phyloP scores from a whole-genome alignment of 2,113 vertebrate genomes.

The Phalacrocorax carbo region DNA sequence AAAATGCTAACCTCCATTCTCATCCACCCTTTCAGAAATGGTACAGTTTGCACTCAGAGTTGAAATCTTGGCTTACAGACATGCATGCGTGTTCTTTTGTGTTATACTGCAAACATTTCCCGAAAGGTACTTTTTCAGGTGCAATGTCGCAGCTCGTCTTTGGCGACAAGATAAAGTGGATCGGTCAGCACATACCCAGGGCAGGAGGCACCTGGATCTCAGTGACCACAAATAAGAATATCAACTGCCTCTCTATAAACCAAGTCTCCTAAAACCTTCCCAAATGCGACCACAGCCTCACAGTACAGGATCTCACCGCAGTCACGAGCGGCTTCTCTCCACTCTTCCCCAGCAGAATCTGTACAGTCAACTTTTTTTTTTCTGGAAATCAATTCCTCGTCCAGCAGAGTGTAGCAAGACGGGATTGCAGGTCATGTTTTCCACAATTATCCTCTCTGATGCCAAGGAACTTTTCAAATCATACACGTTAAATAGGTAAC shows the following conservation, averaged over 20 bases:
- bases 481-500: background rate
- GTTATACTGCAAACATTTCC: background rate
- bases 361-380: background rate
- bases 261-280: background rate
- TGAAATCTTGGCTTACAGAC: background rate
- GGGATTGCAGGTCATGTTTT: slow-evolving; percentile 31
- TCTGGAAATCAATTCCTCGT: slow-evolving; percentile 29
- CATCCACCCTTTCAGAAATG: background rate
- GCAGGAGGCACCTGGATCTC: background rate
- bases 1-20: background rate
- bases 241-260: background rate
- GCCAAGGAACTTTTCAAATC: background rate
- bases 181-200: background rate
- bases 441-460: background rate
- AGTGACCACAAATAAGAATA: background rate
- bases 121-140: background rate
- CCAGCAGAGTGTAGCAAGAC: slow-evolving; percentile 28
- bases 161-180: background rate
- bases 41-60: background rate
- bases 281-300: background rate
- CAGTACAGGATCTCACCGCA: background rate
- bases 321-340: background rate
- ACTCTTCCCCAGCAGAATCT: background rate
- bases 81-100: background rate
- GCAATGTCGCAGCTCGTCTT: background rate